Evolutionary conservation across 2,888 invertebrate genomes (phyloP).

Genomic region (Tipula confusa): DNA sequence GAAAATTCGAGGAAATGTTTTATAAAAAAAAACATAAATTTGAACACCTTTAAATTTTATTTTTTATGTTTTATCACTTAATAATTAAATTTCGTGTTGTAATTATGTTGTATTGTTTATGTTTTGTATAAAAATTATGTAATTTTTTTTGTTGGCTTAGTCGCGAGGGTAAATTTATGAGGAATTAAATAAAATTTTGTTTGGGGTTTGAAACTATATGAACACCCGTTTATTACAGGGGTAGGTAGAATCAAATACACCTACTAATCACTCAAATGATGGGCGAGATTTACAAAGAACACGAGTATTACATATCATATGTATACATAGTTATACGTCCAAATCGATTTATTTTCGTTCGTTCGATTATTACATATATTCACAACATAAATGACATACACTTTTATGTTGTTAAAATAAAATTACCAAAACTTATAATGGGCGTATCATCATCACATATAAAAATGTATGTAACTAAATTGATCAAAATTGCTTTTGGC

Average conservation of each 20-base stretch:
- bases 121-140: background rate
- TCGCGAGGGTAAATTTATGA: conserved; percentile 4
- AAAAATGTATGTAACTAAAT: no score
- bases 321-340: no score
- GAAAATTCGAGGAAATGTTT: conserved; percentile 20
- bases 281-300: background rate
- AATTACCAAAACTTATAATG: conserved; percentile 20
- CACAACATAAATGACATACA: background rate
- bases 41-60: background rate
- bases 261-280: conserved; percentile 7
- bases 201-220: background rate
- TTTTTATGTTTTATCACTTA: conserved; percentile 6
- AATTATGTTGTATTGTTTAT: conserved; percentile 25
- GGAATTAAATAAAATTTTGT: background rate
- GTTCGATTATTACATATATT: background rate
- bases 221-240: background rate
- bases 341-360: background rate
- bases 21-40: background rate
- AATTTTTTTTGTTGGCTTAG: background rate
- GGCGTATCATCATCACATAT: conserved; percentile 12
- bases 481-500: conserved; percentile 20
- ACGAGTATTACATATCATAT: background rate
- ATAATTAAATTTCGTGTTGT: conserved; percentile 3
- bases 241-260: background rate
- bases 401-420: background rate